Conservation (phyloP, 2,888 invertebrate species). For the Branchellion lobata region DNA sequence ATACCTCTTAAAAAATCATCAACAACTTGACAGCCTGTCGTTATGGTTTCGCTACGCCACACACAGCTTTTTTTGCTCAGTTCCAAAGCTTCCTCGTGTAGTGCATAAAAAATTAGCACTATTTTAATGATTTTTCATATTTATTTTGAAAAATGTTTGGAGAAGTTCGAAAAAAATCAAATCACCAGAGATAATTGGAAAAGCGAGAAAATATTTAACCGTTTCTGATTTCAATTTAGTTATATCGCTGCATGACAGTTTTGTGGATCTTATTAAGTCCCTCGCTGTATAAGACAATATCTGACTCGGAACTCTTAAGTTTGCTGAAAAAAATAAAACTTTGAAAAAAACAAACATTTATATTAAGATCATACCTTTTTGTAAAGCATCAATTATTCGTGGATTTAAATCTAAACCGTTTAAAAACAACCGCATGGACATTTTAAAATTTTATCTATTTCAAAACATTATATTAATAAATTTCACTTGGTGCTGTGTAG, state of each 20-base stretch:
- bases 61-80: constrained; percentile 25
- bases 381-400: constrained; percentile 40
- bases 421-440: neutral
- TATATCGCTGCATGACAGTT: constrained; percentile 35
- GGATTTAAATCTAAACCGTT: constrained; percentile 42
- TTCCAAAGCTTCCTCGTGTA: constrained; percentile 6
- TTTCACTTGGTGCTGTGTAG: neutral
- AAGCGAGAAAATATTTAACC: constrained; percentile 16
- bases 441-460: neutral
- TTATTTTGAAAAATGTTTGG: no score
- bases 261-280: constrained; percentile 36
- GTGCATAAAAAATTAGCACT: no score
- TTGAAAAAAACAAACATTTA: neutral
- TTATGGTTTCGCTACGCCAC: constrained; percentile 54
- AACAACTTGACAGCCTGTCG: constrained; percentile 68
- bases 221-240: constrained; percentile 26
- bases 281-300: constrained; percentile 35
- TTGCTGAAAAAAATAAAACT: constrained; percentile 26
- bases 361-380: constrained; percentile 33
- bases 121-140: no score
- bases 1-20: constrained; percentile 66
- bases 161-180: no score
- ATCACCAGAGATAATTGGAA: constrained; percentile 31
- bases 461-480: no score
- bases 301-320: neutral